Evolutionary conservation across 2,797 vertebrate genomes (phyloP).

Genomic region (Gambusia yucatana): DNA sequence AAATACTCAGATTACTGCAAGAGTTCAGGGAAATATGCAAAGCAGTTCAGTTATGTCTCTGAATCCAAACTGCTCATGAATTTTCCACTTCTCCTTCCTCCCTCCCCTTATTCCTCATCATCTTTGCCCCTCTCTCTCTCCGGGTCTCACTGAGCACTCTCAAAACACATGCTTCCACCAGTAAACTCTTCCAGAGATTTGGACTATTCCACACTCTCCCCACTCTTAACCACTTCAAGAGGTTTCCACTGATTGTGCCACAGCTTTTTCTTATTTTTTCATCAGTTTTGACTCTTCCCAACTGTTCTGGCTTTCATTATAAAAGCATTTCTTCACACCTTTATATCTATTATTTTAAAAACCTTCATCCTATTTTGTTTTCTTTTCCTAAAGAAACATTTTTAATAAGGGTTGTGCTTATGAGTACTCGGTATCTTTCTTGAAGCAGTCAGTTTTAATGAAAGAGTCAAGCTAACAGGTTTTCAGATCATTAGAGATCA

Average conservation of each 20-base stretch:
- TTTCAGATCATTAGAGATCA: neutral
- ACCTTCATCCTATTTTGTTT: neutral
- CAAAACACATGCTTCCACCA: slow-evolving; percentile 68
- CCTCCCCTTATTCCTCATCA: slow-evolving; percentile 48
- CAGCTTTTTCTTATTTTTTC: slow-evolving; percentile 62
- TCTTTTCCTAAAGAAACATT: neutral
- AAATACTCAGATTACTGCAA: slow-evolving; percentile 17
- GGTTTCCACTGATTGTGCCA: slow-evolving; percentile 76
- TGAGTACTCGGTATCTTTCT: neutral
- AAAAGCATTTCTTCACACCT: neutral
- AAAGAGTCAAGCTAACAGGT: neutral
- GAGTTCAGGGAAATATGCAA: slow-evolving; percentile 57
- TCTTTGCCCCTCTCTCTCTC: slow-evolving; percentile 20
- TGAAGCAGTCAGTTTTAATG: neutral
- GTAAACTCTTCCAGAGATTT: slow-evolving; percentile 75
- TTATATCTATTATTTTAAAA: neutral
- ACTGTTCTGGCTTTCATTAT: slow-evolving; percentile 1
- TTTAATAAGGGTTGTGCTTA: neutral
- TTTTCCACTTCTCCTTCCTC: slow-evolving; percentile 65
- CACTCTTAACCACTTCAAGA: slow-evolving; percentile 57
- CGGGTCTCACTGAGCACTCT: slow-evolving; percentile 34
- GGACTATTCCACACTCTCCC: slow-evolving; percentile 56
- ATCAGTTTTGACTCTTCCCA: slow-evolving; percentile 20
- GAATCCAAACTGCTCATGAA: slow-evolving; percentile 63
- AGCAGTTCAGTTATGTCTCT: slow-evolving; percentile 66